Evolutionary conservation across 2,797 vertebrate species (phyloP).

Genomic region (Oreortyx pictus): DNA sequence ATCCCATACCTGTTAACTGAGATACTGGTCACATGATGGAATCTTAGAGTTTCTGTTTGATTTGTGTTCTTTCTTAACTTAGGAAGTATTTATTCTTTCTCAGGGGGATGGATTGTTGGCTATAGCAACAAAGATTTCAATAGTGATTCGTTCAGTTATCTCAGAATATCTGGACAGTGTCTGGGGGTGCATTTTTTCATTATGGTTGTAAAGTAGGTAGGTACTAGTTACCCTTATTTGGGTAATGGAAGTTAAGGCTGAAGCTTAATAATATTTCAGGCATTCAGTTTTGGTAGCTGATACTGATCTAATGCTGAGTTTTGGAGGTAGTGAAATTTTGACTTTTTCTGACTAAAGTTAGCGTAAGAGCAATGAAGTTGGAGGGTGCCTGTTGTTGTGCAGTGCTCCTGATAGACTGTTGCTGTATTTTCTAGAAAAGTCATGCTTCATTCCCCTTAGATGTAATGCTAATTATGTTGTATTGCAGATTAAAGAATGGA

Average conservation of each 20-base stretch:
- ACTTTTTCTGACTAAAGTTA: neutral
- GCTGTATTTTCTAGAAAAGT: neutral
- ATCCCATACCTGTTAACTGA: neutral
- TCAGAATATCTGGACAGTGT: neutral
- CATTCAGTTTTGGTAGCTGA: neutral
- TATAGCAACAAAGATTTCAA: neutral
- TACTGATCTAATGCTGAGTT: neutral
- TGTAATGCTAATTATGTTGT: neutral
- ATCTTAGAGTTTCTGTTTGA: neutral
- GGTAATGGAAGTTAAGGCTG: neutral
- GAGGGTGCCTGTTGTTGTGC: neutral
- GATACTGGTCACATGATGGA: neutral
- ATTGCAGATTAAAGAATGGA: neutral
- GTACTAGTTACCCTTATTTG: neutral
- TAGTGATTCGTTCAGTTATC: neutral
- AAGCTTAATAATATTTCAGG: neutral
- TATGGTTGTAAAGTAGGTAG: neutral
- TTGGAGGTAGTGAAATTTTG: accelerated
- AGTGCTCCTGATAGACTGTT: neutral
- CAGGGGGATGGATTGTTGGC: neutral
- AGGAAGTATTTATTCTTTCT: neutral
- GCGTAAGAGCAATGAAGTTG: neutral
- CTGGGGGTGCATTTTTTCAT: neutral
- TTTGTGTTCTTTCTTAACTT: neutral
- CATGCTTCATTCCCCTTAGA: neutral